These are phyloP conservation scores for Pyrocephalus nanus DNA, from an alignment of 2,797 vertebrate genomes.

Conservation along the genomic window DNA sequence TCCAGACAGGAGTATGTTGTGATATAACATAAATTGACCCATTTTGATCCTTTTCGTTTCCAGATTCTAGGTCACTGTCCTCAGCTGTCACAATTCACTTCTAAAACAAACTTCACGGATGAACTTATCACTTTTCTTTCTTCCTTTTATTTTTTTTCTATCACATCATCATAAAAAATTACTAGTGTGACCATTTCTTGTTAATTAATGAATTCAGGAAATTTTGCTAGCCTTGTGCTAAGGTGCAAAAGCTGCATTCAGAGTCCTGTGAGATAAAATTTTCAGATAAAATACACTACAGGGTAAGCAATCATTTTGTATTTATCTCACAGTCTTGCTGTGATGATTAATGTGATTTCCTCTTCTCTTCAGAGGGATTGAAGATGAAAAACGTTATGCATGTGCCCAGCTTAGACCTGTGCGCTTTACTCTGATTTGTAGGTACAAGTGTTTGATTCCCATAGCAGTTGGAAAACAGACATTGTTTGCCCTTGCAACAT, in stretches of 20 bases:
- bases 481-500: background rate
- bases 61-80: background rate
- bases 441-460: background rate
- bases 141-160: too few species aligned
- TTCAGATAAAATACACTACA: background rate
- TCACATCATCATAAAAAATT: background rate
- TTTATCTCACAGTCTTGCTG: background rate
- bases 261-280: background rate
- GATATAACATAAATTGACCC: background rate
- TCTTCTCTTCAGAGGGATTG: background rate
- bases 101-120: background rate
- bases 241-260: background rate
- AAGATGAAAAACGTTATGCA: background rate
- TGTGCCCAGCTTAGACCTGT: background rate
- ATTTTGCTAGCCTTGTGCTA: background rate
- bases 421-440: background rate
- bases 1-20: background rate
- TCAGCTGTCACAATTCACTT: background rate
- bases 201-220: background rate
- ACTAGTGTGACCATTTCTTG: background rate
- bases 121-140: background rate
- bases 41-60: background rate
- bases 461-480: background rate
- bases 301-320: background rate
- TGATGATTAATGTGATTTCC: slow-evolving; percentile 1